These are phyloP conservation scores for Ascaphus truei DNA, from an alignment of 2,113 vertebrate species.

Conservation along the genomic window DNA sequence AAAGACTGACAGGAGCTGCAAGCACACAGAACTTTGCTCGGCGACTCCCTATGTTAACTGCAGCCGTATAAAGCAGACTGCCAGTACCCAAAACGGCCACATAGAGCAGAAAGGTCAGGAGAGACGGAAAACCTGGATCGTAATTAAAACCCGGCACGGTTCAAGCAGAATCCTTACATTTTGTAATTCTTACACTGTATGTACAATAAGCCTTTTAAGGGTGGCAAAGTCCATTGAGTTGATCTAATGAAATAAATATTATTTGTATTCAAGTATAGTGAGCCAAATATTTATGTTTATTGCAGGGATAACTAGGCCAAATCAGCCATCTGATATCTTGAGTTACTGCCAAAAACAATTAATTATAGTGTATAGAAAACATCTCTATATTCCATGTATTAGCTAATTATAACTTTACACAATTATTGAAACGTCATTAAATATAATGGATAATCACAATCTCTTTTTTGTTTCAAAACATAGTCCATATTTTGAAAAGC, in stretches of 20 bases:
- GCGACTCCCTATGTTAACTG: too few species aligned
- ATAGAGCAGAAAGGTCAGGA: too few species aligned
- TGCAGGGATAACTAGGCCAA: not conserved
- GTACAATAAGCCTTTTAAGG: not conserved
- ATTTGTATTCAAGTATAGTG: not conserved
- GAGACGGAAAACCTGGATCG: too few species aligned
- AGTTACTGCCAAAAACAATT: constrained; percentile 2
- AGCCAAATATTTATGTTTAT: not conserved
- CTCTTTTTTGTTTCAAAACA: not conserved
- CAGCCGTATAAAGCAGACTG: too few species aligned
- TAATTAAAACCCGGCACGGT: too few species aligned
- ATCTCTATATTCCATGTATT: not conserved
- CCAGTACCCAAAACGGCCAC: too few species aligned
- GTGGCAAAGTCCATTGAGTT: not conserved
- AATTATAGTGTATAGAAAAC: constrained; percentile 15
- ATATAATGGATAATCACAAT: not conserved
- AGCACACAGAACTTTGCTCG: too few species aligned
- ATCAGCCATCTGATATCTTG: not conserved
- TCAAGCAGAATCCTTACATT: too few species aligned
- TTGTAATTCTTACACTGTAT: too few species aligned
- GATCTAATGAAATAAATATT: constrained; percentile 2
- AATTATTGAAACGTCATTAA: not conserved
- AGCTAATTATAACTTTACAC: not conserved
- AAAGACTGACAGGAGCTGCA: too few species aligned
- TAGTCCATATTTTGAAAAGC: too few species aligned